A percentile compares a stretch with the other conserved stretches of the same genome.
These are phyloP conservation scores for Pseudolaguvia tuberculata DNA, from an alignment of 2,113 vertebrate genomes.

Conservation along the genomic window DNA sequence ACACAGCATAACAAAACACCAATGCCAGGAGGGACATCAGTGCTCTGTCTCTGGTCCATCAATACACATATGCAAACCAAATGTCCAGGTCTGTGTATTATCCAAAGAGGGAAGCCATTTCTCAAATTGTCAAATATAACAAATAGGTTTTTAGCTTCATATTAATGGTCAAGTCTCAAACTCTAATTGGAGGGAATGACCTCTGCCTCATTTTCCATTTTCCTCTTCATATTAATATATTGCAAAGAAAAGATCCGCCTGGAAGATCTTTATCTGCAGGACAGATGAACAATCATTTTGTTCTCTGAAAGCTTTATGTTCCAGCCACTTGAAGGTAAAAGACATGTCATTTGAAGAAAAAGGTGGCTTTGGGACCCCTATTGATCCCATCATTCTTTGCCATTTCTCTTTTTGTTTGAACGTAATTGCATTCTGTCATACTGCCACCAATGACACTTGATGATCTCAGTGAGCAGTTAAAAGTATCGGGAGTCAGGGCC, in stretches of 20 bases:
- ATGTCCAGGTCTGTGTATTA: background rate
- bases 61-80: background rate
- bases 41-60: background rate
- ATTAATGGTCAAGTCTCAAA: background rate
- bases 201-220: slow-evolving; percentile 12
- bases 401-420: slow-evolving; percentile 34
- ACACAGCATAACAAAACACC: background rate
- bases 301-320: slow-evolving; percentile 19
- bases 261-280: background rate
- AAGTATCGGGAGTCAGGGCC: slow-evolving; percentile 14
- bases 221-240: background rate
- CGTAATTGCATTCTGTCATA: slow-evolving; percentile 44
- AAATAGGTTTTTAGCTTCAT: background rate
- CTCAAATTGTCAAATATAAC: background rate
- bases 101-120: background rate
- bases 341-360: slow-evolving; percentile 28
- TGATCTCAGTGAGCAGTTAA: slow-evolving; percentile 41
- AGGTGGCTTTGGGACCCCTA: slow-evolving; percentile 9
- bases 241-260: background rate
- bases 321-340: slow-evolving; percentile 20
- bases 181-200: background rate
- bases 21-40: background rate
- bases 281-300: slow-evolving; percentile 3
- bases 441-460: slow-evolving; percentile 35
- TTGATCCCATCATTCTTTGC: slow-evolving; percentile 24